Evolutionary conservation across 2,797 vertebrate species (phyloP), one percentile per base, ranked within the genome.

Genomic region (Sarcophilus harrisii): DNA sequence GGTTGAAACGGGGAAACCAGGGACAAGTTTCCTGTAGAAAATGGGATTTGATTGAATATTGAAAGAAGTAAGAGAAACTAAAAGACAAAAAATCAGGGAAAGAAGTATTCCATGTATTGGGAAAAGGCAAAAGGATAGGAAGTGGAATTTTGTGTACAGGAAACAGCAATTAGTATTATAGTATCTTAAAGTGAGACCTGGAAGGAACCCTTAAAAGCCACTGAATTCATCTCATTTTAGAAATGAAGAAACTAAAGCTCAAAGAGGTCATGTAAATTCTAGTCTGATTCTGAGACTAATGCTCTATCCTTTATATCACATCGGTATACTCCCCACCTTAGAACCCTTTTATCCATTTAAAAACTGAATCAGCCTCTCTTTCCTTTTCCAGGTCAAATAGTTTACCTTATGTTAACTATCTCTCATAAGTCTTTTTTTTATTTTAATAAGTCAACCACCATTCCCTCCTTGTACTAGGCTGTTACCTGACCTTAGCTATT

Each of bases 401-500:
- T 93, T 49, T 45, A 87, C 38, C 38, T 45, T 87, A 49, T 49
- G 73, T 87, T 27, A 87, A 87, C 38, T 1, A 11, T 87, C 18
- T 45, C 38, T 81, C 21, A 45, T 45, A 81, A 21, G 18, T 87
- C 9, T 49, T 87, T 81, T 81, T 73, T 38, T 81, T 38, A 11
- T 49, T 18, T 24, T 27, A 45, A 45, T 49, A 49, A 45, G 28
- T 2, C 90, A 90, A 57, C 52, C 10, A 3, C 28, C 89, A 90
- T 90, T 54, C 52, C 30, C 24, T 91, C 1, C 13, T 96, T 95
- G 92, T 29, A 62, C 57, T 90, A 96, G 87, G 94, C 93, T 38
- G 52, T 59, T 97, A 94, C 90, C 91, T 94, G 52, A 45, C 90
- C 97, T 96, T 90, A 95, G 94, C 91, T 93, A 95, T 57, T 95